phyloP scores from a whole-genome alignment of 2,113 vertebrate species.

The Corythaeola cristata region DNA sequence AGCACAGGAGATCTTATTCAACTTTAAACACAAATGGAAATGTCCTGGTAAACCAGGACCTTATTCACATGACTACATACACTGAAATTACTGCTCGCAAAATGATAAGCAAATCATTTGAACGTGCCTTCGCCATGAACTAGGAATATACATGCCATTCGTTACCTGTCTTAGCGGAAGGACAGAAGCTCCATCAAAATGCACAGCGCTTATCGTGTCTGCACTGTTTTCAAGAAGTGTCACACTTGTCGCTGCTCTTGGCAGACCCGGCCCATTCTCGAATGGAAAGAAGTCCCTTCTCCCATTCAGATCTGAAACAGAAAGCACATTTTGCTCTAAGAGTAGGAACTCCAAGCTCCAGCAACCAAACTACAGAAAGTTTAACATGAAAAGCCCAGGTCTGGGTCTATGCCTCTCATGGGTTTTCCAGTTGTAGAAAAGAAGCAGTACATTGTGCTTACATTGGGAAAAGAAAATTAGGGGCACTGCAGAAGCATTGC shows the following conservation, averaged over 20 bases:
- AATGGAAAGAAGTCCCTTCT: neutral
- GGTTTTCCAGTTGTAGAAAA: neutral
- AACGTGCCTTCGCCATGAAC: neutral
- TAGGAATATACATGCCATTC: neutral
- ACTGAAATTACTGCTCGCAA: neutral
- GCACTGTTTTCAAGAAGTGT: neutral
- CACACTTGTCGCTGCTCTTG: neutral
- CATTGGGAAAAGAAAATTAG: neutral
- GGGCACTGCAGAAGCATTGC: neutral
- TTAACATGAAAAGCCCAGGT: neutral
- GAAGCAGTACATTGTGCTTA: neutral
- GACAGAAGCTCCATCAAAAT: neutral
- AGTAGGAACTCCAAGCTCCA: neutral
- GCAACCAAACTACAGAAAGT: neutral
- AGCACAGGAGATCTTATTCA: neutral
- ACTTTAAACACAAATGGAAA: neutral
- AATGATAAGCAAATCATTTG: neutral
- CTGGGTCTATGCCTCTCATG: neutral
- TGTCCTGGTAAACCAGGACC: neutral
- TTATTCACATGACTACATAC: neutral
- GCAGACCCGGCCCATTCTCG: rapidly evolving
- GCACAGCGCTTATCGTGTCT: neutral
- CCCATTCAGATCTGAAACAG: neutral
- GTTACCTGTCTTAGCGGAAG: neutral
- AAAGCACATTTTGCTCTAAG: neutral